Evolutionary conservation across 30 jellyfish, hydroid and myxozoan genomes (phyloP).

Genomic region (Clytia hemisphaerica): DNA sequence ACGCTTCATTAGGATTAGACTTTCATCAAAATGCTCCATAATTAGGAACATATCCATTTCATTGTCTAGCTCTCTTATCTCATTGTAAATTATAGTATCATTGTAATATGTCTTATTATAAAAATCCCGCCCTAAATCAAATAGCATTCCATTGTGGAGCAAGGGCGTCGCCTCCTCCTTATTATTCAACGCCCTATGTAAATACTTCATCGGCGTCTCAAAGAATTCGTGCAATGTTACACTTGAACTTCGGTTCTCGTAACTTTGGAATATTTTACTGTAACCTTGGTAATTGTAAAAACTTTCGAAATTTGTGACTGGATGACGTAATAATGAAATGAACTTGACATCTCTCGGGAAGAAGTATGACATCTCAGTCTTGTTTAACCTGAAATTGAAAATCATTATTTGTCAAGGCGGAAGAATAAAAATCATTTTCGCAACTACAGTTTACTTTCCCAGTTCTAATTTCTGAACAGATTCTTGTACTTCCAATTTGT

Average conservation of each 20-base stretch:
- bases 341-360: slow-evolving; percentile 35
- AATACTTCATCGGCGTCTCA: slow-evolving; percentile 56
- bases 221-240: slow-evolving; percentile 60
- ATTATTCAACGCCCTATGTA: slow-evolving; percentile 41
- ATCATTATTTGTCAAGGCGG: too few species aligned
- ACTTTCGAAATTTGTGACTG: slow-evolving; percentile 65
- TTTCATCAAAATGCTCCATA: slow-evolving; percentile 67
- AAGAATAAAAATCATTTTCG: too few species aligned
- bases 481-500: too few species aligned
- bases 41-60: slow-evolving; percentile 68
- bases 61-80: slow-evolving; percentile 30
- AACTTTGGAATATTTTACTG: slow-evolving; percentile 30
- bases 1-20: slow-evolving; percentile 60
- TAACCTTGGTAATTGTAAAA: slow-evolving; percentile 53
- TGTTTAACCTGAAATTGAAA: too few species aligned
- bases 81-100: slow-evolving; percentile 13
- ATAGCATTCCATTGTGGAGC: slow-evolving; percentile 77
- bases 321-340: slow-evolving; percentile 62
- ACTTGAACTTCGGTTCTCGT: background rate
- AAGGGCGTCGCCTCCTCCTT: slow-evolving; percentile 54
- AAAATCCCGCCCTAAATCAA: slow-evolving; percentile 67
- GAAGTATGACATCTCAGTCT: too few species aligned
- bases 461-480: too few species aligned
- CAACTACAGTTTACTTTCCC: too few species aligned
- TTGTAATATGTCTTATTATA: slow-evolving; percentile 28